Evolutionary conservation across 2,113 vertebrate genomes (phyloP), one percentile per base, ranked within the genome.

Genomic region (Psilopsiagon aurifrons): DNA sequence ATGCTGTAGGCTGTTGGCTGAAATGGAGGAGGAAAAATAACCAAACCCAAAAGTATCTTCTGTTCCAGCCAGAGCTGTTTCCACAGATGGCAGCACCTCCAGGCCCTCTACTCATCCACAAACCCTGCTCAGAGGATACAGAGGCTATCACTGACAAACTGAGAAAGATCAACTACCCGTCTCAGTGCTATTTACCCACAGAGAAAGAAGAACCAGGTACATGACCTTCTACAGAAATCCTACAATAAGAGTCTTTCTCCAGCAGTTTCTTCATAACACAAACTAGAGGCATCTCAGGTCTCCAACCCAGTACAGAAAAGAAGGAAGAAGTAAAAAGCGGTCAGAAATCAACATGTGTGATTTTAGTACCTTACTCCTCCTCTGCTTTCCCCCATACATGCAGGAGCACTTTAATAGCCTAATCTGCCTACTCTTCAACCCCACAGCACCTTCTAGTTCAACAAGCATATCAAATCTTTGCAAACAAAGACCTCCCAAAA

Each of bases 401-500:
- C 44, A 51, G n/a, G 28, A 85, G 4, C 7, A 18, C 23, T 49
- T 22, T 11, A 44, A 14, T 12, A 73, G 31, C 67, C 35, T 37
- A 3, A 3, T 0, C 64, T 8, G 14, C 35, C 68, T 39, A 17
- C 12, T 95, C 60, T 24, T 49, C 66, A 77, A 17, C 37, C 31
- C 35, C 57, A 39, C n/a, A 25, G 1, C 25, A 41, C 39, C 47
- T 77, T 64, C 52, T 31, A 39, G 8, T 17, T 52, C 70, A 85
- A 28, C 29, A 83, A 51, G 23, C 2, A 43, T 1, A 9, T 7
- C 19, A 44, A 74, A 64, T 15, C 51, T 27, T 35, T 44, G 47
- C 43, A 92, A 68, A 86, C 35, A 39, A 93, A 95, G 39, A 16
- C 55, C 51, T 88, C 43, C 47, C 31, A 70, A 70, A 7, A 67